A percentile compares a stretch with the other conserved stretches of the same genome.
These are phyloP conservation scores for Leptinotarsa juncta DNA, from an alignment of 2,888 invertebrate genomes.

Conservation along the genomic window DNA sequence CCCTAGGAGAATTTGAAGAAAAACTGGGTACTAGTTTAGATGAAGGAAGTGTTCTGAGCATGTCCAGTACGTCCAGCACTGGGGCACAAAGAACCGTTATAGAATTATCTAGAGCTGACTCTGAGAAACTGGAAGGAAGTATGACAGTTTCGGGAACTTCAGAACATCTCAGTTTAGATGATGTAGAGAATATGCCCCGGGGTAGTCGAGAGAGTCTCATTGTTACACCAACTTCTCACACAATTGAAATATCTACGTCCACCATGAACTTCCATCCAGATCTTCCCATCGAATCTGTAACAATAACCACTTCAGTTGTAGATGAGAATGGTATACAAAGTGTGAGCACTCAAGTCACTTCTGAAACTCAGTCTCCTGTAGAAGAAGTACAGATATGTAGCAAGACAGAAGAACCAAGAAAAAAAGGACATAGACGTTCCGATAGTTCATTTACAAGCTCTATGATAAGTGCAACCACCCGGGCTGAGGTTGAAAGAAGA, in stretches of 20 bases:
- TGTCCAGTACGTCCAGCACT: conserved; percentile 71
- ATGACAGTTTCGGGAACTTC: conserved; percentile 65
- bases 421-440: conserved; percentile 69
- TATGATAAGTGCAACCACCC: conserved; percentile 49
- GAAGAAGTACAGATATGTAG: conserved; percentile 44
- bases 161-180: conserved; percentile 65
- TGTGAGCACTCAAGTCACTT: conserved; percentile 70
- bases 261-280: conserved; percentile 57
- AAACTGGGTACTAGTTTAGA: conserved; percentile 71
- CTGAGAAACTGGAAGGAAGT: conserved; percentile 64
- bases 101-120: conserved; percentile 65
- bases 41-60: conserved; percentile 70
- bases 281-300: conserved; percentile 65
- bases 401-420: conserved; percentile 58
- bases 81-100: conserved; percentile 65
- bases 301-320: conserved; percentile 67
- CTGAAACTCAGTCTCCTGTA: conserved; percentile 60
- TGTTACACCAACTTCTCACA: conserved; percentile 50
- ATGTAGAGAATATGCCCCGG: conserved; percentile 55
- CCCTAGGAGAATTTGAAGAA: conserved; percentile 67
- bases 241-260: conserved; percentile 64
- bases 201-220: conserved; percentile 59
- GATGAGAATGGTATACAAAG: conserved; percentile 67
- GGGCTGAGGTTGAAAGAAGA: conserved; percentile 54
- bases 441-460: conserved; percentile 67